Evolutionary conservation across 2,888 invertebrate genomes (phyloP), one percentile per base, ranked within the genome.

Genomic region (Micoletzkya japonica): DNA sequence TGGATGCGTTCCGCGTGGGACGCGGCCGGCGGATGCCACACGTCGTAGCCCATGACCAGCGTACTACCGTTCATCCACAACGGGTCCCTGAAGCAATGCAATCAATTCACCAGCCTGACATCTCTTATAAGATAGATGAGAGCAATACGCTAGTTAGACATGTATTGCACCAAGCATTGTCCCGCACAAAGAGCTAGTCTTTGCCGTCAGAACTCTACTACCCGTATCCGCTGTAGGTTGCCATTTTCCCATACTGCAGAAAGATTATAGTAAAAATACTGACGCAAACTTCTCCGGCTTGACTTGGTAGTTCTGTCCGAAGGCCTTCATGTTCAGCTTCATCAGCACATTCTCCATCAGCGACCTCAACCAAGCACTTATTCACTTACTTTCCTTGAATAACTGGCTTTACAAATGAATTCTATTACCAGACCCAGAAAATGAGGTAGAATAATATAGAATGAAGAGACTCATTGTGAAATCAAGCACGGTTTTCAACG

Each of bases 11-110:
- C 57, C 4, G n/a, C 30, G 30, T 34, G 26, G 17, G 68, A 58
- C 32, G 34, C 57, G 2, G 44, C 57, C 0, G 68, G 37, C n/a
- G 68, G 44, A 58, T 68, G 68, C 44, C 58, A 57, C 1, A 68
- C 68, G 26, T 68, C 68, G 49, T 68, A 68, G 24, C 68, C 58
- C 57, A 68, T 58, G 0, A 68, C 34, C 68, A 68, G 57, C 14
- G 68, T 68, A 28, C 44, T 39, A 10, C 32, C 26, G 2, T 58
- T 32, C 57, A 58, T 39, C 68, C 68, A 68, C 20, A 68, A 26
- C 2, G 24, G 36, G 24, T 20, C 26, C 24, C 63, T 63, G 63
- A 1, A 61, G 32, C 32, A 24, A 36, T 24, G 26, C 24, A 44
- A 44, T 20, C 20, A 44, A 44, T 44, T 14, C 44, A 44, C n/a